Percentiles rank a stretch among this genome's conserved stretches.
Evolutionary conservation across 2,797 vertebrate genomes (phyloP).

Genomic region (Phylloscopus collybita): DNA sequence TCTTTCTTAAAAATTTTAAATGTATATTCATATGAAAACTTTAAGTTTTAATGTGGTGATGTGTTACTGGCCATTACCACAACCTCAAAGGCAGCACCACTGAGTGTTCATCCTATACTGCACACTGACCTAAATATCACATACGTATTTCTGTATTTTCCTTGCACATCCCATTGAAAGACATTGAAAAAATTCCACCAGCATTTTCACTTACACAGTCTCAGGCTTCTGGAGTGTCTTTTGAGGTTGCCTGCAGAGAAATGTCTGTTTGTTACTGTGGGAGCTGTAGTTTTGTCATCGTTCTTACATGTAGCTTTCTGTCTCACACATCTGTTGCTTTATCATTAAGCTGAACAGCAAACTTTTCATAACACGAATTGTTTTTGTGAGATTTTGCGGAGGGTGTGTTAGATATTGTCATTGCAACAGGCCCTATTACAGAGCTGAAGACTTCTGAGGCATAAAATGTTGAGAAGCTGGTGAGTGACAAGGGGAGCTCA

Average conservation of each 20-base stretch:
- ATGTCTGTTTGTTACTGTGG: not conserved
- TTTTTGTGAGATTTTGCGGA: not conserved
- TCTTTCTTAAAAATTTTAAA: not conserved
- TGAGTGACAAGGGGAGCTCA: not conserved
- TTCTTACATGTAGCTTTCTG: not conserved
- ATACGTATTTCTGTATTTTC: not conserved
- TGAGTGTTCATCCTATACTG: not conserved
- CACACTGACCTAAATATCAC: not conserved
- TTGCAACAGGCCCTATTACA: not conserved
- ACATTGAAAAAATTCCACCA: not conserved
- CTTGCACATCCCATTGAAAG: not conserved
- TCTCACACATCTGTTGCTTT: not conserved
- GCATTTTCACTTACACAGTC: not conserved
- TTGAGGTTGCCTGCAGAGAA: not conserved
- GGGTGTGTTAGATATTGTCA: not conserved
- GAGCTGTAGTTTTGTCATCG: not conserved
- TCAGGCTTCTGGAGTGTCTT: not conserved
- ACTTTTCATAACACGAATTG: not conserved
- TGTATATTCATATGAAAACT: not conserved
- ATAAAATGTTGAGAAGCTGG: not conserved
- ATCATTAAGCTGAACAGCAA: not conserved
- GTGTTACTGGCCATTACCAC: not conserved
- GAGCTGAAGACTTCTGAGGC: not conserved
- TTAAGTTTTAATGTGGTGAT: not conserved
- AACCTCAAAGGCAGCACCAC: not conserved